Evolutionary conservation across 2,113 vertebrate genomes (phyloP), one percentile per base, ranked within the genome.

Genomic region (Willisornis vidua): DNA sequence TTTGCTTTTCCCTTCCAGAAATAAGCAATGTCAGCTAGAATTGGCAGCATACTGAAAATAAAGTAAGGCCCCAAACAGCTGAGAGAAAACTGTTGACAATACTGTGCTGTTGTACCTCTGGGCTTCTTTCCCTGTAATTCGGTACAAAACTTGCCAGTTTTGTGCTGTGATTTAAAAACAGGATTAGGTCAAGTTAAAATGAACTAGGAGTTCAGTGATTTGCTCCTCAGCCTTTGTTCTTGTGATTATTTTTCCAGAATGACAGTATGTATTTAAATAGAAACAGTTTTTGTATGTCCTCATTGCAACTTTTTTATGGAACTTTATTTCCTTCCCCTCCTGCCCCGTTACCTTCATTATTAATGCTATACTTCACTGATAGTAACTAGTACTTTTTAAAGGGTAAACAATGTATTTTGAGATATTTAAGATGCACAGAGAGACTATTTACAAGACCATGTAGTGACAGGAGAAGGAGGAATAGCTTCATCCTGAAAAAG

Each of bases 1-100:
- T 90, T 92, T 76, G 45, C 59, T 87, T 89, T 93, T 86, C 65
- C n/a, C 29, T 83, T 87, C 61, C 65, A 92, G 75, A 93, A 95
- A 94, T 65, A 29, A 62, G 51, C 49, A 94, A 29, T 41, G 49
- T 92, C 82, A 91, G 57, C 25, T 77, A 61, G 68, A 91, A 94
- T 23, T 87, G 61, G 25, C 58, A 91, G 46, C 39, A 41, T 55
- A 31, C 37, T 86, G 65, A 73, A 97, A 93, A 80, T 57, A 59
- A 94, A 83, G 59, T 23, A 48, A 96, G 57, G 63, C 23, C 45
- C 57, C 52, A 66, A 85, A 90, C 41, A 49, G 37, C 41, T 61
- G 83, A 87, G 76, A 63, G 51, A 81, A 1, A 12, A 48, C 37
- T 71, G 87, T 3, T 84, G 95, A 87, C 79, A 73, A 82, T 70